Evolutionary conservation across 2,113 vertebrate genomes (phyloP).

Genomic region (Cyphomyrus plagiostoma): DNA sequence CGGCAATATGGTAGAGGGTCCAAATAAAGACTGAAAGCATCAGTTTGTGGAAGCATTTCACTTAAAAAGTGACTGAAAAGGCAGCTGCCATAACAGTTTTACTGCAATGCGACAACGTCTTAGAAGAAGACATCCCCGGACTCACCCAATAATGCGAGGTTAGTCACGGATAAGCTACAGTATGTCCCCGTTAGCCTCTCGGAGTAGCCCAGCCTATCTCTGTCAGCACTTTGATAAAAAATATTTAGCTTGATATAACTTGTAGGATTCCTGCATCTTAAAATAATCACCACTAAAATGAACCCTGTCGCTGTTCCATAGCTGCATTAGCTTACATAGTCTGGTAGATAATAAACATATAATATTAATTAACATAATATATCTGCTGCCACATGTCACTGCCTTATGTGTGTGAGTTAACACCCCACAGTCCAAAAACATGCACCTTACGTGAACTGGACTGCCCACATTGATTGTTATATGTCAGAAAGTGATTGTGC

Average conservation of each 20-base stretch:
- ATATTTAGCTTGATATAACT: background rate
- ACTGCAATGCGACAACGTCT: no score
- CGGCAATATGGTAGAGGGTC: background rate
- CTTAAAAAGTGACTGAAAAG: background rate
- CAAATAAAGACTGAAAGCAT: background rate
- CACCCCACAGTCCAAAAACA: background rate
- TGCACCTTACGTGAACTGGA: background rate
- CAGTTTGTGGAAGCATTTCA: background rate
- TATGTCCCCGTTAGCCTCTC: background rate
- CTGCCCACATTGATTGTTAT: background rate
- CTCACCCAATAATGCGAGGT: background rate
- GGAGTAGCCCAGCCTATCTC: background rate
- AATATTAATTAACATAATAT: background rate
- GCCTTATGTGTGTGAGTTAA: background rate
- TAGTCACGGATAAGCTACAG: background rate
- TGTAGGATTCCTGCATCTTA: background rate
- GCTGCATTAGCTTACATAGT: background rate
- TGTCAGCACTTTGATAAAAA: background rate
- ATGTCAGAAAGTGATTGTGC: background rate
- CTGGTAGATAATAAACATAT: background rate
- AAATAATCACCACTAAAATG: background rate
- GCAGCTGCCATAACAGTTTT: background rate
- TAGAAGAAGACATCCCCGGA: background rate
- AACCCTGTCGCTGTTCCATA: background rate
- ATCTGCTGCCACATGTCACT: background rate